Percentiles rank a stretch among this genome's conserved stretches.
phyloP scores from a whole-genome alignment of 2,888 invertebrate species.

The Sceliomorpha sp. region DNA sequence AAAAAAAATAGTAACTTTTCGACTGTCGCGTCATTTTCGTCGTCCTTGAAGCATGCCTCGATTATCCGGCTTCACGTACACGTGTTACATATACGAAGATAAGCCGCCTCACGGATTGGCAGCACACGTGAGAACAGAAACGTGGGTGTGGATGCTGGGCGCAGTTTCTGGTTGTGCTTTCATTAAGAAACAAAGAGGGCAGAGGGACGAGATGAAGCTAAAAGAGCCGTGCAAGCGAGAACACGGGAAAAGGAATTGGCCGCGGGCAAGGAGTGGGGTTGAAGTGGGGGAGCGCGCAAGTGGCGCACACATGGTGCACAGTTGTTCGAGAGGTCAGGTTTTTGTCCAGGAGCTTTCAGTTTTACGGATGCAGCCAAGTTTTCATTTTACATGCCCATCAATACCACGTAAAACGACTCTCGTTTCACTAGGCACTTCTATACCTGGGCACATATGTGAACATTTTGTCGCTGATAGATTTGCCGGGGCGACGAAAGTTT shows the following conservation, averaged over 20 bases:
- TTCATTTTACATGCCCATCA: slow-evolving; percentile 52
- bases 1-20: slow-evolving; percentile 29
- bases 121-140: slow-evolving; percentile 33
- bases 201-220: slow-evolving; percentile 36
- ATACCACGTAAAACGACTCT: slow-evolving; percentile 43
- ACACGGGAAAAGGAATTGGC: slow-evolving; percentile 50
- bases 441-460: slow-evolving; percentile 48
- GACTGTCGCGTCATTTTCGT: slow-evolving; percentile 19
- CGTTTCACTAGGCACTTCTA: slow-evolving; percentile 34
- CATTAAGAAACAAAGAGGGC: slow-evolving; percentile 56
- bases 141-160: slow-evolving; percentile 46
- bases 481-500: slow-evolving; percentile 8
- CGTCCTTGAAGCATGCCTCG: slow-evolving; percentile 42
- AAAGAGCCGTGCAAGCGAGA: slow-evolving; percentile 46
- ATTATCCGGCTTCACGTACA: slow-evolving; percentile 37
- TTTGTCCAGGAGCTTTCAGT: slow-evolving; percentile 75
- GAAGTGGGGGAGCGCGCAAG: slow-evolving; percentile 68
- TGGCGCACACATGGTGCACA: slow-evolving; percentile 79
- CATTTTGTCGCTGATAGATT: slow-evolving; percentile 41
- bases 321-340: slow-evolving; percentile 80
- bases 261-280: slow-evolving; percentile 19
- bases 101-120: slow-evolving; percentile 27
- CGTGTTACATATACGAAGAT: slow-evolving; percentile 47
- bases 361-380: slow-evolving; percentile 71
- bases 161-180: slow-evolving; percentile 50